These are phyloP conservation scores for Octodon degus DNA, from an alignment of 2,113 vertebrate species.

Conservation along the genomic window DNA sequence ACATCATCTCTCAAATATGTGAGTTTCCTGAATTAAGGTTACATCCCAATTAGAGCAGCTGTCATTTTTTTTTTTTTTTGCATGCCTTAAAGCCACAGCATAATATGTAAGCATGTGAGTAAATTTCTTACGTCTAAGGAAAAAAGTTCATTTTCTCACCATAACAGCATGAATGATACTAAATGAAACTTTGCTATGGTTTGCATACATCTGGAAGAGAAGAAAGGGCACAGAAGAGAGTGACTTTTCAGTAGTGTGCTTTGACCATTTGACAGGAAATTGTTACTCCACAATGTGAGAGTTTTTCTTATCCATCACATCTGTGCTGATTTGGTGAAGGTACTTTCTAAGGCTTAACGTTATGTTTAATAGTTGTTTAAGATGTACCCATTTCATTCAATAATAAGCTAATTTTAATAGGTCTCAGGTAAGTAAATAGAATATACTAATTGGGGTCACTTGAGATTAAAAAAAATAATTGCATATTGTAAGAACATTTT, in stretches of 20 bases:
- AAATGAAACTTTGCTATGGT: background rate
- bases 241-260: background rate
- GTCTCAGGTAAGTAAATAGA: background rate
- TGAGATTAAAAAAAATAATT: background rate
- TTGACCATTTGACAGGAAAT: background rate
- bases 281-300: background rate
- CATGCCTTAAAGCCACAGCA: background rate
- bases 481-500: background rate
- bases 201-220: background rate
- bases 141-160: conserved; percentile 33
- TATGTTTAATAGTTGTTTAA: background rate
- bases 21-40: conserved; percentile 52
- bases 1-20: conserved; percentile 6
- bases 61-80: conserved; percentile 46
- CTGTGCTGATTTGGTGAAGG: background rate
- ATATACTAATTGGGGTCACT: background rate
- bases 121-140: conserved; percentile 27
- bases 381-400: background rate
- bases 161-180: background rate
- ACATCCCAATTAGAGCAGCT: conserved; percentile 21
- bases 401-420: conserved; percentile 18
- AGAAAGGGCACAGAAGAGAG: background rate
- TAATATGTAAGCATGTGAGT: conserved; percentile 33
- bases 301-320: background rate
- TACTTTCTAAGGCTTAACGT: conserved; percentile 10